phyloP scores from a whole-genome alignment of 2,888 invertebrate species.

The Scelioninae gen. 1 region DNA sequence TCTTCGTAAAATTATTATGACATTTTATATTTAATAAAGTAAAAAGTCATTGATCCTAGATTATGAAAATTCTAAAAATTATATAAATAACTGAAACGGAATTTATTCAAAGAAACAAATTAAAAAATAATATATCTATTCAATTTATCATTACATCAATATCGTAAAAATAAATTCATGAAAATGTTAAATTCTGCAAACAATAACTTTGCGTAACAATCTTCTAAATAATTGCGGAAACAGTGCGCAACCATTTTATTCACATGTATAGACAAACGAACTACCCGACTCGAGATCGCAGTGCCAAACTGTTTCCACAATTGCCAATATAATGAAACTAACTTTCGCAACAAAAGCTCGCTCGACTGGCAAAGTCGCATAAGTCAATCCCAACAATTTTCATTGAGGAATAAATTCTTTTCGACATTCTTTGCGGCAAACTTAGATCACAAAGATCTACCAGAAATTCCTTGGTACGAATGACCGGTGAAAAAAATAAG shows the following conservation, averaged over 20 bases:
- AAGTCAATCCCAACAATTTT: constrained; percentile 7
- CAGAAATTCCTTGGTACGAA: constrained; percentile 37
- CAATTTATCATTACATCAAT: background rate
- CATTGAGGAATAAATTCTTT: constrained; percentile 28
- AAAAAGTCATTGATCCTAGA: too few species aligned
- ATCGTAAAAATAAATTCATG: background rate
- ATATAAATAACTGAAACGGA: too few species aligned
- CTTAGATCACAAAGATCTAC: constrained; percentile 11
- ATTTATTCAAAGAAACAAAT: too few species aligned
- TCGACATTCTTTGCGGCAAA: background rate
- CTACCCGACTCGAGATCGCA: constrained; percentile 2
- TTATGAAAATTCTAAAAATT: too few species aligned
- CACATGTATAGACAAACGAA: background rate
- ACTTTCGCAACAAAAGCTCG: constrained; percentile 4
- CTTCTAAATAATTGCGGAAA: constrained; percentile 17
- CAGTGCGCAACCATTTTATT: background rate
- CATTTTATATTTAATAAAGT: too few species aligned
- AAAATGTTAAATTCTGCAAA: background rate
- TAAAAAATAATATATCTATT: too few species aligned
- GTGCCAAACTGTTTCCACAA: constrained; percentile 6
- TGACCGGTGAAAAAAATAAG: constrained; percentile 2
- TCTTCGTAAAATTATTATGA: too few species aligned
- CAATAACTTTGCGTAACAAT: constrained; percentile 21
- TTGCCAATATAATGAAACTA: constrained; percentile 5
- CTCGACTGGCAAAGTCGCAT: background rate